These are phyloP conservation scores for Erythrocercus mccallii DNA, from an alignment of 2,113 vertebrate species.

Conservation along the genomic window DNA sequence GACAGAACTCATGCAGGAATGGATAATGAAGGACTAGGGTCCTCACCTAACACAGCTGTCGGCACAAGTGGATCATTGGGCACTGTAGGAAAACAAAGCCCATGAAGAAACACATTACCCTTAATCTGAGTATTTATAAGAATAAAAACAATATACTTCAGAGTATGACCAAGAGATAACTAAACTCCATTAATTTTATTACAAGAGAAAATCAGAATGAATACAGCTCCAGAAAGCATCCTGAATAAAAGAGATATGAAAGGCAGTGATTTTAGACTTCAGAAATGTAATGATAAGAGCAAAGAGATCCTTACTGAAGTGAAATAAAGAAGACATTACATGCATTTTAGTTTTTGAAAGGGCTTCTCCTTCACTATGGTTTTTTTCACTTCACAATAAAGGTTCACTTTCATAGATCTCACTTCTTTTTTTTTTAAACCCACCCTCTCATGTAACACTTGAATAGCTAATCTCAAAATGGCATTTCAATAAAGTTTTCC, in stretches of 20 bases:
- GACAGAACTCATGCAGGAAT: conserved; percentile 69
- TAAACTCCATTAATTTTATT: not conserved
- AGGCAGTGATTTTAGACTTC: conserved; percentile 27
- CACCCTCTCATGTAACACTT: not conserved
- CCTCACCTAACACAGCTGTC: conserved; percentile 99
- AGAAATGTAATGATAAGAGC: conserved; percentile 6
- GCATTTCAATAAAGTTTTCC: not conserved
- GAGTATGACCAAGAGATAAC: not conserved
- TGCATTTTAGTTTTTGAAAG: conserved; percentile 36
- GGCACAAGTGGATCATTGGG: conserved; percentile 98
- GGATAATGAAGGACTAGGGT: conserved; percentile 68
- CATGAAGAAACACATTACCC: conserved; percentile 75
- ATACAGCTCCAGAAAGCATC: not conserved
- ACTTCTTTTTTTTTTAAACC: not conserved
- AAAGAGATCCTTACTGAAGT: conserved; percentile 14
- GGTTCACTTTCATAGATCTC: not conserved
- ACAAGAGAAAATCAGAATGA: not conserved
- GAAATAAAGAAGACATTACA: not conserved
- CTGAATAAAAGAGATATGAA: conserved; percentile 17
- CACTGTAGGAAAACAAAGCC: conserved; percentile 91
- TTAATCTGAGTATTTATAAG: conserved; percentile 45
- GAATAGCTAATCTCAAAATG: not conserved
- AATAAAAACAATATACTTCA: conserved; percentile 30
- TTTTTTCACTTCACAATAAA: not conserved
- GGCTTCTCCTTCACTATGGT: conserved; percentile 29